Evolutionary conservation across 2,113 vertebrate genomes (phyloP), one percentile per base, ranked within the genome.

Genomic region (Myotis lucifugus): DNA sequence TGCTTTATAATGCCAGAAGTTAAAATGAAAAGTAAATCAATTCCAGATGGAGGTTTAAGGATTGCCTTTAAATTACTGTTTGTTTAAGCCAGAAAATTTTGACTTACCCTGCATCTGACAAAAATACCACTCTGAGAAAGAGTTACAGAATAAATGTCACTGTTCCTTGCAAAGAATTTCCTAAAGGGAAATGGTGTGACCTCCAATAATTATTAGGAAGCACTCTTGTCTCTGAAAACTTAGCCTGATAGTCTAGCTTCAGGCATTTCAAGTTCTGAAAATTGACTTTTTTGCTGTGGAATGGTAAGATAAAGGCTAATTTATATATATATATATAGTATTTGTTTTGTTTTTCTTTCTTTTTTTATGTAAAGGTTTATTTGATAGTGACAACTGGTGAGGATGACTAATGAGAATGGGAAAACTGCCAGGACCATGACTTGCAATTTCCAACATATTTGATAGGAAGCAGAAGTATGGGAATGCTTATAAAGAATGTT

Each of bases 11-110:
- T 32, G 29, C 59, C 94, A 93, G 76, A 83, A 67, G 93, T 94
- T 95, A 91, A 96, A 95, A 96, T 84, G 87, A 83, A 79, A 94
- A 85, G 52, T 89, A 94, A 96, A 97, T 95, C 93, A 91, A 54
- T 93, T 93, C 92, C 93, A 96, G 90, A 96, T 92, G 92, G 79
- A 46, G 40, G 42, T 64, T 54, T 81, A 69, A 25, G 52, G 69
- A 85, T 34, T 84, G 95, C 87, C 96, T 85, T 93, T 81, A 96
- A 90, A 93, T 95, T 78, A 85, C 18, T 94, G 32, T 94, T 93
- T 76, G 48, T 66, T 81, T 91, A 95, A 94, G 90, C 72, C 82
- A 85, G 52, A 94, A 94, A 61, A 56, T 67, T 91, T 96, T 91
- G 70, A 81, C 46, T 69, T 77, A 32, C 56, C 32, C 48, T 85